Conservation (phyloP, 2,888 invertebrate genomes). For the Plebejus anna region DNA sequence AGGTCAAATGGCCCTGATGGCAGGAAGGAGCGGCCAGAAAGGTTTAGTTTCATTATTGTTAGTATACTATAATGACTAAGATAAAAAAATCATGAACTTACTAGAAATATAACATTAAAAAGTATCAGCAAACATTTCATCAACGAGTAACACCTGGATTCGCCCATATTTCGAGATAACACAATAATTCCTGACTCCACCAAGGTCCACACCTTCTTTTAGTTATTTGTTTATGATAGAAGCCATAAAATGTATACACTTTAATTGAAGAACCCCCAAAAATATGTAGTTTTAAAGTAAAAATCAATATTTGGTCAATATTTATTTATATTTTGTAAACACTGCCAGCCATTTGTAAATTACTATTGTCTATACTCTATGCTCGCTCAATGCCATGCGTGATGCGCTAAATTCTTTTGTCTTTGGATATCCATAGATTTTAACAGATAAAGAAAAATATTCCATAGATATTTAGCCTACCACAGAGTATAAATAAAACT, state of each 20-base stretch:
- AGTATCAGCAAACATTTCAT: constrained; percentile 86
- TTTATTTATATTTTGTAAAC: constrained; percentile 37
- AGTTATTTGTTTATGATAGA: background rate
- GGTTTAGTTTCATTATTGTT: background rate
- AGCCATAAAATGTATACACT: background rate
- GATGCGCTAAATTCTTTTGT: background rate
- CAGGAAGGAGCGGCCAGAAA: background rate
- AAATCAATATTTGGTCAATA: background rate
- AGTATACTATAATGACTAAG: background rate
- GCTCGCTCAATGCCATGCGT: background rate
- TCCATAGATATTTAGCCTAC: background rate
- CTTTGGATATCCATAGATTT: background rate
- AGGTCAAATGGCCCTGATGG: background rate
- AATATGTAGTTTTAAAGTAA: background rate
- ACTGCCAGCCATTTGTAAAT: constrained; percentile 30
- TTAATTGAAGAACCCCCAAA: background rate
- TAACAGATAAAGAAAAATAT: background rate
- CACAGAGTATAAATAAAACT: background rate
- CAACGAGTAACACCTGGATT: constrained; percentile 84
- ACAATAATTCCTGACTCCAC: constrained; percentile 4
- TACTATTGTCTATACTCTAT: background rate
- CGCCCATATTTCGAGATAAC: constrained; percentile 73
- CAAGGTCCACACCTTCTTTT: background rate
- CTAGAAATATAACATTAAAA: constrained; percentile 87
- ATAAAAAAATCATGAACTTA: constrained; percentile 60